Percentiles rank a stretch among this genome's conserved stretches.
Conservation (phyloP, 2,113 vertebrate species). For the Macrotis lagotis region DNA sequence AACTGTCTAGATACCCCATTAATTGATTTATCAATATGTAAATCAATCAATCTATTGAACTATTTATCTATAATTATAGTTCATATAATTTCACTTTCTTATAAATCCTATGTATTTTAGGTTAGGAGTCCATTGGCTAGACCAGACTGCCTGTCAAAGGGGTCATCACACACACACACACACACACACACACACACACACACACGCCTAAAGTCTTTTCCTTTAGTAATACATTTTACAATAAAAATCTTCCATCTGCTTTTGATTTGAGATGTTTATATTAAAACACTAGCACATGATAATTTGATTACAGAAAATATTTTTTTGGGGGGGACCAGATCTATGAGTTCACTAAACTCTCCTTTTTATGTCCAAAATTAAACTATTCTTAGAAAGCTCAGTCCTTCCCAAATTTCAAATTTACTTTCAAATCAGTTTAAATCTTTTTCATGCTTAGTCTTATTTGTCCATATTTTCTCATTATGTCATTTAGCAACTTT, state of each 20-base stretch:
- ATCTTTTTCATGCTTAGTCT: neutral
- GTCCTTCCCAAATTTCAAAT: constrained; percentile 1
- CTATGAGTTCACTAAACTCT: neutral
- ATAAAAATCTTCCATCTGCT: neutral
- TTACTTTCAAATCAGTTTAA: constrained; percentile 37
- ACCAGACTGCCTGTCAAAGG: no score
- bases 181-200: no score
- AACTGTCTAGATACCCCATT: neutral
- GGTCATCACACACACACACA: no score
- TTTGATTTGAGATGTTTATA: neutral
- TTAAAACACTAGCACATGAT: neutral
- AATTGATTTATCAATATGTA: neutral
- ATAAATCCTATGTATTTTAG: neutral
- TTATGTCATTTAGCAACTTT: neutral
- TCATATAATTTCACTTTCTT: neutral
- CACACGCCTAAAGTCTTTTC: constrained; percentile 15
- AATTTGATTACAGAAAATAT: neutral
- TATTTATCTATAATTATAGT: neutral
- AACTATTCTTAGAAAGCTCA: neutral
- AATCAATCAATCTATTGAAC: neutral
- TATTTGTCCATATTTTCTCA: neutral
- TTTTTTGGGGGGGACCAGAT: no score
- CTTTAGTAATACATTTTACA: constrained; percentile 18
- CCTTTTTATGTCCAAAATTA: neutral
- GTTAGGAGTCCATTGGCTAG: neutral